Evolutionary conservation across 2,888 invertebrate species (phyloP), one percentile per base, ranked within the genome.

Genomic region (Protonemura montana): DNA sequence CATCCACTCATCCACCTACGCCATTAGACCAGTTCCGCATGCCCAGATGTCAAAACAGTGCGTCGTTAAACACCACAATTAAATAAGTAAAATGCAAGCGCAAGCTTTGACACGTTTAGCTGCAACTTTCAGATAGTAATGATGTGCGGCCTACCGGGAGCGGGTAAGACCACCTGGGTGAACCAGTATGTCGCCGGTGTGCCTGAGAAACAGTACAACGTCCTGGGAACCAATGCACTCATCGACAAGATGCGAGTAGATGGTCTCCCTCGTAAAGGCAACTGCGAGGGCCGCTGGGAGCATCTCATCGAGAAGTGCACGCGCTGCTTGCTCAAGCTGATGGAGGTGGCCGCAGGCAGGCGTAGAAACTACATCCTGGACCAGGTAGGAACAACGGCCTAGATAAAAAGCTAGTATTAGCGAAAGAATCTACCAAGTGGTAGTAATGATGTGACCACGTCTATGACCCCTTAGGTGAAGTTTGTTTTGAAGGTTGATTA

Each of bases 351-450:
- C 86, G 94, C 95, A 87, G 94, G 94, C 87, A 94, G 97, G 88
- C 94, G 97, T 89, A 94, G 98, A 90, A 99, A 99, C 93, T 99
- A 96, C 92, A 98, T 99, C 90, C 93, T 99, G 89, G 99, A 99
- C 93, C 98, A 98, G 97, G 98, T 98, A 94, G 94, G 83, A 25
- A 5, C n/a, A 6, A n/a, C 78, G 27, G 28, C 78, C 21, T 59
- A 59, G 59, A 21, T 21, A 10, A 21, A 1, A 59, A 21, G 59
- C 21, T 59, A 59, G 6, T 2, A 21, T 59, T 21, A 21, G 59
- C 59, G 7, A 59, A 21, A 21, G 59, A 10, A 35, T 35, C 35
- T 35, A 35, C 35, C 35, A 10, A 35, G 35, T 6, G 10, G 35
- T 6, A 35, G 35, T 35, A 10, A 35, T 10, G 3, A 35, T 59